phyloP scores from a whole-genome alignment of 1,140 invertebrate species.

The Aphis craccivora region DNA sequence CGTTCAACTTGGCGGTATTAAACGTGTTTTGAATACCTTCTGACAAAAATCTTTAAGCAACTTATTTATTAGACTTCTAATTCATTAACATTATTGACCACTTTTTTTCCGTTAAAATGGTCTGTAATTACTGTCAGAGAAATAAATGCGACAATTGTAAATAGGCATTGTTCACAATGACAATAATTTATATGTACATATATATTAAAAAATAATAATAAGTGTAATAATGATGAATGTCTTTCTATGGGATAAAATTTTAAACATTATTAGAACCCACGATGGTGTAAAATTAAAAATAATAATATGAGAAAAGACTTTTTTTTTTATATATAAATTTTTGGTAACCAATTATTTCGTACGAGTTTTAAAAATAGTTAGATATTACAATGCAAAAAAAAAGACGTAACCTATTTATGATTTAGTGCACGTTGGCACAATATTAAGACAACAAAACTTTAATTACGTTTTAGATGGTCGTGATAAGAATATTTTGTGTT shows the following conservation, averaged over 20 bases:
- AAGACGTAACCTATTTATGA: neutral
- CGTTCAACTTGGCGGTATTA: too few species aligned
- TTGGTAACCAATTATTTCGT: constrained; percentile 13
- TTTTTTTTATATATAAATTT: neutral
- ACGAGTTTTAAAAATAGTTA: constrained; percentile 11
- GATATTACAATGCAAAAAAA: constrained; percentile 4
- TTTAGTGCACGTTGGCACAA: neutral
- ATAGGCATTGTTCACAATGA: neutral
- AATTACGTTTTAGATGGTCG: neutral
- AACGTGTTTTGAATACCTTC: neutral
- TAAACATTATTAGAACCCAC: neutral
- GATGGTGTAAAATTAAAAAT: constrained; percentile 8
- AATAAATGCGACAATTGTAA: neutral
- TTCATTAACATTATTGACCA: neutral
- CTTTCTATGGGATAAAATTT: neutral
- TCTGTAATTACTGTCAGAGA: neutral
- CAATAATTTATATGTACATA: neutral
- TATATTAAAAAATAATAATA: neutral
- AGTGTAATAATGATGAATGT: neutral
- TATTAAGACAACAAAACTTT: constrained; percentile 13
- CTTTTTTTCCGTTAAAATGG: neutral
- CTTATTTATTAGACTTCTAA: neutral
- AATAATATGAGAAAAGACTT: neutral
- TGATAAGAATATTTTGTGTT: neutral
- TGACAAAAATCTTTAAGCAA: neutral